Percentiles rank a stretch among this genome's conserved stretches.
These are phyloP conservation scores for Drosophila colorata DNA, from an alignment of 2,888 invertebrate genomes.

Conservation along the genomic window DNA sequence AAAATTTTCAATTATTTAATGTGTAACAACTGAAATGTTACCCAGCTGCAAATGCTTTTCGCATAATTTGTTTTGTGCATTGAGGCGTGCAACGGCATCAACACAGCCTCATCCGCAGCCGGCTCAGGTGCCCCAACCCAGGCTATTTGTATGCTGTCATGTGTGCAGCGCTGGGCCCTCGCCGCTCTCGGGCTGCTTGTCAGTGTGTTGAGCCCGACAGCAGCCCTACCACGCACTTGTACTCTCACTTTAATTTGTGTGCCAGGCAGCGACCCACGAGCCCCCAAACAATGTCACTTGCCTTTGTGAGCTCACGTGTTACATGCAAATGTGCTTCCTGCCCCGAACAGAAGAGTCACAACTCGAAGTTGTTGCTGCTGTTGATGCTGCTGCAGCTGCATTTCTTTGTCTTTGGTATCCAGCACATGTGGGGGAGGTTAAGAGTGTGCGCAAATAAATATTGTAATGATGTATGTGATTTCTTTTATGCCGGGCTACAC, in stretches of 20 bases:
- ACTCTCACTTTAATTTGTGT: slow-evolving; percentile 79
- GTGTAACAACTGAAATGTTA: slow-evolving; percentile 49
- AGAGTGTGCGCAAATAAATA: slow-evolving; percentile 73
- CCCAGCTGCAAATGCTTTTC: slow-evolving; percentile 70
- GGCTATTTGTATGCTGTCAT: slow-evolving; percentile 60
- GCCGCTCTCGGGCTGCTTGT: slow-evolving; percentile 3
- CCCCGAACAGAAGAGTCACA: slow-evolving; percentile 49
- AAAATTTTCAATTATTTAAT: slow-evolving; percentile 69
- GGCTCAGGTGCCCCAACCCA: slow-evolving; percentile 8
- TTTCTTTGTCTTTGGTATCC: slow-evolving; percentile 46
- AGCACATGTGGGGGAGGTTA: slow-evolving; percentile 45
- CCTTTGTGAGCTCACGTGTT: slow-evolving; percentile 78
- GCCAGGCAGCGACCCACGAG: slow-evolving; percentile 61
- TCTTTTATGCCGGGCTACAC: slow-evolving; percentile 55
- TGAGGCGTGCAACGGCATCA: slow-evolving; percentile 61
- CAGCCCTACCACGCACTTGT: slow-evolving; percentile 58
- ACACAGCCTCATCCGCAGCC: slow-evolving; percentile 19
- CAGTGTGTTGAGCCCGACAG: slow-evolving; percentile 37
- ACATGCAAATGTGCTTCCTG: slow-evolving; percentile 78
- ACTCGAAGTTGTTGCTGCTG: slow-evolving; percentile 37
- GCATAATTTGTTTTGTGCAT: slow-evolving; percentile 76
- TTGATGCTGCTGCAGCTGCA: slow-evolving; percentile 26
- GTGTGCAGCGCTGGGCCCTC: slow-evolving; percentile 14
- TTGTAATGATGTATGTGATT: slow-evolving; percentile 80
- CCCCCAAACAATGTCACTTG: slow-evolving; percentile 77